phyloP scores from a whole-genome alignment of 2,888 invertebrate genomes.

The Isotomurus palustris region DNA sequence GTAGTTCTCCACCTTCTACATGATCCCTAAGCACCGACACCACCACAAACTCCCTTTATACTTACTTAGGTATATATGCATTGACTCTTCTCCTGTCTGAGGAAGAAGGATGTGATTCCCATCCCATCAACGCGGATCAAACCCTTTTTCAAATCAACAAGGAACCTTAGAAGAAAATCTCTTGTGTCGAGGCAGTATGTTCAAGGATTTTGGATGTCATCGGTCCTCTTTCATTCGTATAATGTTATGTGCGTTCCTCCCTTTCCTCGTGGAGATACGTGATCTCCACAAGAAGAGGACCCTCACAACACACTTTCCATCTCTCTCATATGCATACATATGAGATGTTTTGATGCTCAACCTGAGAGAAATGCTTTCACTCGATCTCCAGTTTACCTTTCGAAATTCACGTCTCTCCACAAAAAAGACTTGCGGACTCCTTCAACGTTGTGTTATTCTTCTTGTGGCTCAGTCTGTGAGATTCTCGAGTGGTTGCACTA shows the following conservation, averaged over 20 bases:
- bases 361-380: no score
- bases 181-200: no score
- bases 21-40: neutral
- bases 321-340: conserved; percentile 14
- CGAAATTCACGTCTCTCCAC: no score
- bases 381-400: no score
- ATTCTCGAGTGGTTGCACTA: no score
- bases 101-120: conserved; percentile 8
- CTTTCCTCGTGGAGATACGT: neutral
- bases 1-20: no score
- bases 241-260: no score
- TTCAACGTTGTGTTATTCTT: no score
- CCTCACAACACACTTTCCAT: neutral
- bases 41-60: no score
- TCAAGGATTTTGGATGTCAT: conserved; percentile 9
- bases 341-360: neutral
- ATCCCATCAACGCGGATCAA: conserved; percentile 11
- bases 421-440: no score
- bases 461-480: no score
- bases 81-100: conserved; percentile 1
- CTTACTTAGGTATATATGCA: no score
- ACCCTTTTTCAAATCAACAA: conserved; percentile 11
- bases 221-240: neutral
- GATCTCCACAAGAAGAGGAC: neutral
- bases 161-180: conserved; percentile 3